Percentiles rank a stretch among this genome's conserved stretches.
These are phyloP conservation scores for Rhinolophus ferrumequinum DNA, from an alignment of 2,113 vertebrate genomes.

Conservation along the genomic window DNA sequence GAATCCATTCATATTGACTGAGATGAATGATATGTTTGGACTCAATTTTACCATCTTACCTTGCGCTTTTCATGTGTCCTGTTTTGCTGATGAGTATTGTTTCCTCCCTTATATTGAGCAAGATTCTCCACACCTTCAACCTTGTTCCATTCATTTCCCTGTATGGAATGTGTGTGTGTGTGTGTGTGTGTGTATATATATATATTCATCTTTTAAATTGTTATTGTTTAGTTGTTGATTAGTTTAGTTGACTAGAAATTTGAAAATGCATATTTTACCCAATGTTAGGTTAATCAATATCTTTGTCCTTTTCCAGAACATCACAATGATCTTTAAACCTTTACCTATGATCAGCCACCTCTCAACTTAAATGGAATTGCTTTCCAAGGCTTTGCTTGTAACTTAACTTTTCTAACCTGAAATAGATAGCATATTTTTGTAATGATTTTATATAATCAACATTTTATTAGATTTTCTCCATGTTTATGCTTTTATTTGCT, in stretches of 20 bases:
- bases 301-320: background rate
- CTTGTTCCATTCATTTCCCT: background rate
- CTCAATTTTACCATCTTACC: background rate
- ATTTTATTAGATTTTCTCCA: background rate
- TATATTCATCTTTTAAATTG: background rate
- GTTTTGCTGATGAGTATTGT: background rate
- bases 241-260: background rate
- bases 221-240: background rate
- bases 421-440: background rate
- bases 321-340: background rate
- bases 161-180: background rate
- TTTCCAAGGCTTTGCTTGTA: background rate
- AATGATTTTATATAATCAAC: background rate
- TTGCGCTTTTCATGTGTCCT: background rate
- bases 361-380: background rate
- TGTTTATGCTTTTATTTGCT: background rate
- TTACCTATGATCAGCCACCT: background rate
- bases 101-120: background rate
- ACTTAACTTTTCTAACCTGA: conserved; percentile 1
- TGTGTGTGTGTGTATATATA: no score
- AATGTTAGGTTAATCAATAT: background rate
- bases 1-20: background rate
- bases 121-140: background rate
- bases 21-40: background rate
- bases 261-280: background rate